These are phyloP conservation scores for Tachina lurida DNA, from an alignment of 2,888 invertebrate genomes.

Conservation along the genomic window DNA sequence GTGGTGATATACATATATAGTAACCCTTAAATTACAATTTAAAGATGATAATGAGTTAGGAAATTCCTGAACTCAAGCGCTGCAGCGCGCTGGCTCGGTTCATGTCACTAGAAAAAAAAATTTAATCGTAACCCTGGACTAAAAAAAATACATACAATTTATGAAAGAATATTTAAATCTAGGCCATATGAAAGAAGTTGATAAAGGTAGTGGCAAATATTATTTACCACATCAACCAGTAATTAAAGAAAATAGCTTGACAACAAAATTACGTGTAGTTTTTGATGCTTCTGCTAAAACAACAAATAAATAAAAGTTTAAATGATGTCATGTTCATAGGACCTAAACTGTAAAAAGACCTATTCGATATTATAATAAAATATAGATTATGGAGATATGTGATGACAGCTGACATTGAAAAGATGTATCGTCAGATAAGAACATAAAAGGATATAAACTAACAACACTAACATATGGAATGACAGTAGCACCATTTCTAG, in stretches of 20 bases:
- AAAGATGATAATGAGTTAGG: background rate
- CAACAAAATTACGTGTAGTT: background rate
- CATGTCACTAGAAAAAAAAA: background rate
- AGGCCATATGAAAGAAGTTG: background rate
- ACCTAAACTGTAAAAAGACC: background rate
- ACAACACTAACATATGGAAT: background rate
- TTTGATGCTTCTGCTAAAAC: background rate
- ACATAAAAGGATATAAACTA: background rate
- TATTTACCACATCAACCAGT: background rate
- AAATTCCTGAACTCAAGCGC: background rate
- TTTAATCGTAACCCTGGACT: background rate
- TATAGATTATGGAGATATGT: background rate
- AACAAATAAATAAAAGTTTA: background rate
- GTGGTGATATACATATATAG: background rate
- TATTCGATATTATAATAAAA: background rate
- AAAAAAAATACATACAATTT: background rate
- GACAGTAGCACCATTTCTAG: too few relatives aligned
- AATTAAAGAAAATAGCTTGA: background rate
- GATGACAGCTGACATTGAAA: too few relatives aligned
- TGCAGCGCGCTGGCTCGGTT: background rate
- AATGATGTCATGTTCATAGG: background rate
- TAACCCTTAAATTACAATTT: background rate
- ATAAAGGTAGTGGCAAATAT: background rate
- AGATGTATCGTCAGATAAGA: too few relatives aligned
- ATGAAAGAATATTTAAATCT: background rate